Percentiles rank a stretch among this genome's conserved stretches.
These are phyloP conservation scores for Ahaetulla prasina DNA, from an alignment of 2,113 vertebrate genomes.

Conservation along the genomic window DNA sequence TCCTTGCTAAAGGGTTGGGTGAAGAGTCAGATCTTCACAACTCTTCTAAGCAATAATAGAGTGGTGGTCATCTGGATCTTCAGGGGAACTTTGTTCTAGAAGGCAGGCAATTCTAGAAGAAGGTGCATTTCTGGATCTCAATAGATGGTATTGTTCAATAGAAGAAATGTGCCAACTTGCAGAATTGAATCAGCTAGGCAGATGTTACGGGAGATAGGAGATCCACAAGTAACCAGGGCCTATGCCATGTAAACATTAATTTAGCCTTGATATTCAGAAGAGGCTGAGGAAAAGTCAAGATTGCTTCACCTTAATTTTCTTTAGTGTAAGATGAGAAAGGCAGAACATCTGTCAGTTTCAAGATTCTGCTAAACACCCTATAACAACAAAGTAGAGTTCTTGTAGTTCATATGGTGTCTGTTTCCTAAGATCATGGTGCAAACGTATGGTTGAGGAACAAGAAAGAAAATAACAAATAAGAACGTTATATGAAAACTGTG, in stretches of 20 bases:
- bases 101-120: background rate
- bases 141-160: background rate
- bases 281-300: too few species aligned
- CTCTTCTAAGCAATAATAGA: background rate
- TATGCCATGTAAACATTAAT: too few species aligned
- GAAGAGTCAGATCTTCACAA: background rate
- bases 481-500: background rate
- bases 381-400: too few species aligned
- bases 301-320: too few species aligned
- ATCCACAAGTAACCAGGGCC: background rate
- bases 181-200: background rate
- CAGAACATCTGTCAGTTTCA: too few species aligned
- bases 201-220: background rate
- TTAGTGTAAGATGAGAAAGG: too few species aligned
- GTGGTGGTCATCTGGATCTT: background rate
- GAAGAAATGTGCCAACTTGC: background rate
- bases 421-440: too few species aligned
- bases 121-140: background rate
- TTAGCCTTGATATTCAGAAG: too few species aligned
- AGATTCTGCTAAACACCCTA: too few species aligned
- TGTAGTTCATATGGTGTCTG: too few species aligned
- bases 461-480: background rate
- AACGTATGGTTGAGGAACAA: background rate
- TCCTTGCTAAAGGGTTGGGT: background rate
- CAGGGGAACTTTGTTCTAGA: background rate